Conservation (phyloP, 2,888 invertebrate species). For the Azorinus chamasolen region DNA sequence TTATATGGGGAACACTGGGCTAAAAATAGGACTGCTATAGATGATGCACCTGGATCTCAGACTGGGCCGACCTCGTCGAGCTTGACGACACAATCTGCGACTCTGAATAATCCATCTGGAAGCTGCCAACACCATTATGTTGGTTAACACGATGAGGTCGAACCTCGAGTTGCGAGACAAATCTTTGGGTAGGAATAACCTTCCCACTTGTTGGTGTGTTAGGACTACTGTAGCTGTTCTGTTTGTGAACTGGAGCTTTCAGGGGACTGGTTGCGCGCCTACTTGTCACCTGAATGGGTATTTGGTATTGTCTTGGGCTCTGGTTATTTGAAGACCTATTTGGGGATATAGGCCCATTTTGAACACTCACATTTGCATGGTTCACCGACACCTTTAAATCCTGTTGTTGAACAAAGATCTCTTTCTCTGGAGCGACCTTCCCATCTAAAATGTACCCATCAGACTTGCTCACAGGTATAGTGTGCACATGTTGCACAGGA, state of each 20-base stretch:
- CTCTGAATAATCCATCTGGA: slow-evolving; percentile 54
- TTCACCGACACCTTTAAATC: slow-evolving; percentile 30
- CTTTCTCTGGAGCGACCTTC: slow-evolving; percentile 15
- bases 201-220: slow-evolving; percentile 53
- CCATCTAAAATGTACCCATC: slow-evolving; percentile 65
- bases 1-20: no score
- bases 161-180: slow-evolving; percentile 60
- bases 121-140: slow-evolving; percentile 51
- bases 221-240: slow-evolving; percentile 42
- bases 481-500: slow-evolving; percentile 32
- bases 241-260: neutral
- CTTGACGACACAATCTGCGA: slow-evolving; percentile 24
- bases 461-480: slow-evolving; percentile 67
- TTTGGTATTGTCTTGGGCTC: neutral
- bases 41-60: no score
- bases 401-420: slow-evolving; percentile 43
- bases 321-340: slow-evolving; percentile 5
- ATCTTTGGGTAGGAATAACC: slow-evolving; percentile 46
- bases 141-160: slow-evolving; percentile 35
- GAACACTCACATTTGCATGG: slow-evolving; percentile 21
- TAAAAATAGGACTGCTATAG: no score
- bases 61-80: no score
- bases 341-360: slow-evolving; percentile 11
- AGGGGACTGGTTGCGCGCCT: neutral
- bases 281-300: neutral